Evolutionary conservation across 2,888 invertebrate species (phyloP).

Genomic region (Alentia gelatinosa): DNA sequence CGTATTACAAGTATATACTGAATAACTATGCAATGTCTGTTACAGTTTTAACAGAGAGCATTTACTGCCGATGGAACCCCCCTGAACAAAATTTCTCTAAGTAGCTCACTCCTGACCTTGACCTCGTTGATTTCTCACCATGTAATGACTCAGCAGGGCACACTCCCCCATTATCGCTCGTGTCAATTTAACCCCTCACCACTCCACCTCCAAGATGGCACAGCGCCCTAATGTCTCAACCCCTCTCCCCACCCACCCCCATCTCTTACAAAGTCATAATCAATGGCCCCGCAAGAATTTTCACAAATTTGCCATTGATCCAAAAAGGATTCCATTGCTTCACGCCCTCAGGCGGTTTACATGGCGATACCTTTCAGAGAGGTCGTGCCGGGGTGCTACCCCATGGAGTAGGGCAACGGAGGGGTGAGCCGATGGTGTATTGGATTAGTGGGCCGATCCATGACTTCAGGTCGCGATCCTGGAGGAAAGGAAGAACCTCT

Average conservation of each 20-base stretch:
- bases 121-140: not conserved
- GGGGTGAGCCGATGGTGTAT: too few species aligned
- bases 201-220: not conserved
- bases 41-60: too few species aligned
- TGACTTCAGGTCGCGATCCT: too few species aligned
- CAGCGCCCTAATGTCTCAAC: not conserved
- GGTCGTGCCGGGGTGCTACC: not conserved
- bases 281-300: not conserved
- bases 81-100: too few species aligned
- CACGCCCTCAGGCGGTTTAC: not conserved
- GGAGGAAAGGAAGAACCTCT: too few species aligned
- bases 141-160: not conserved
- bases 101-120: too few species aligned
- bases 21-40: too few species aligned
- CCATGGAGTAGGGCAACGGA: too few species aligned
- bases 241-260: not conserved
- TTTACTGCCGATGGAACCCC: too few species aligned
- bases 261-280: not conserved
- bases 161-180: not conserved
- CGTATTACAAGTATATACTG: too few species aligned
- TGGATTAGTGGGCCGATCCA: too few species aligned
- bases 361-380: not conserved
- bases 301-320: conserved; percentile 35
- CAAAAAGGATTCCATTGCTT: not conserved
- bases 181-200: not conserved